Conservation (phyloP, 2,113 vertebrate genomes). For the Malaclemys terrapin region DNA sequence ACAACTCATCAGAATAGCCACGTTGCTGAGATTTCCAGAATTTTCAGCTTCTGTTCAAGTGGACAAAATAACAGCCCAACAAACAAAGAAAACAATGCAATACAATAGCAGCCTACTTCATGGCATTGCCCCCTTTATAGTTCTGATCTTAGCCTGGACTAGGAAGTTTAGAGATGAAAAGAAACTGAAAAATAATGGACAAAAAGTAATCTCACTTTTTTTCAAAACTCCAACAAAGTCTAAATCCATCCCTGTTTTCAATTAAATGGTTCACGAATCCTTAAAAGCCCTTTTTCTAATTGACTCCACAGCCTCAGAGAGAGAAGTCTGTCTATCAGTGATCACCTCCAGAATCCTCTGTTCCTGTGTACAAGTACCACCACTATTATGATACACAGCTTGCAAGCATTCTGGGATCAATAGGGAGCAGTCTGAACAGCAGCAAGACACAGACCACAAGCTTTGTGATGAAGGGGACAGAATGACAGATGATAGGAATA, state of each 20-base stretch:
- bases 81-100: background rate
- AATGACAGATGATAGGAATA: background rate
- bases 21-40: background rate
- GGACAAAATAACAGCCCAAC: background rate
- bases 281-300: background rate
- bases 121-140: background rate
- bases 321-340: background rate
- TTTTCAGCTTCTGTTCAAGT: background rate
- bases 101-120: background rate
- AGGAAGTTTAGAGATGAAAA: background rate
- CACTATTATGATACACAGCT: slow-evolving; percentile 19
- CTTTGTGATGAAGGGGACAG: slow-evolving; percentile 39
- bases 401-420: background rate
- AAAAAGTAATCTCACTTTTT: background rate
- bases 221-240: background rate
- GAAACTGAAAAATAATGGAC: background rate
- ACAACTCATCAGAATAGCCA: background rate
- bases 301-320: background rate
- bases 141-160: background rate
- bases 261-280: background rate
- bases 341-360: background rate
- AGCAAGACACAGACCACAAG: background rate
- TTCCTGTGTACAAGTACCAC: background rate
- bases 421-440: background rate
- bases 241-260: background rate